Conservation (phyloP, 2,888 invertebrate genomes). For the Coecobrya sp. region DNA sequence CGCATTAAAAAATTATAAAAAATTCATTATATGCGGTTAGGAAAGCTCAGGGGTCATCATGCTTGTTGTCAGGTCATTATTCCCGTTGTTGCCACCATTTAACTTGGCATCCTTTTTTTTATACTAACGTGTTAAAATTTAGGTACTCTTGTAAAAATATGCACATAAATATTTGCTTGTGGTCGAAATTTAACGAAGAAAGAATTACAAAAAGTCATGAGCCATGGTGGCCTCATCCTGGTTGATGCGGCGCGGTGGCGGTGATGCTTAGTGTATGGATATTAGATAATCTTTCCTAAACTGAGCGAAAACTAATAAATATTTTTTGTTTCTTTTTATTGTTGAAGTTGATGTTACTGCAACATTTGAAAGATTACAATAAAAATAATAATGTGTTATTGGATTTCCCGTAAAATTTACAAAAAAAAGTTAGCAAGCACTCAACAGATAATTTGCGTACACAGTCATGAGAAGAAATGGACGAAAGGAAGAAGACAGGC, state of each 20-base stretch:
- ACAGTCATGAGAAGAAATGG: not conserved
- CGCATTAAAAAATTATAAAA: slow-evolving; percentile 38
- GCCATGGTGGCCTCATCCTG: slow-evolving; percentile 69
- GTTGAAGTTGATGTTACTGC: slow-evolving; percentile 29
- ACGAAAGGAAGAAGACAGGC: slow-evolving; percentile 6
- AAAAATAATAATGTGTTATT: not conserved
- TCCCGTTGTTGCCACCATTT: slow-evolving; percentile 56
- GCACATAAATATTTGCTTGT: slow-evolving; percentile 53
- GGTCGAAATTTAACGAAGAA: slow-evolving; percentile 48
- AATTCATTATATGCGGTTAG: not conserved
- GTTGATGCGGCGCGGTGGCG: not conserved
- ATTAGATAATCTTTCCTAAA: not conserved
- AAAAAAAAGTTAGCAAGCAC: slow-evolving; percentile 9
- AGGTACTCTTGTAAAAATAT: slow-evolving; percentile 41
- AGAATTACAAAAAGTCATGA: slow-evolving; percentile 53
- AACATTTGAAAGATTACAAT: slow-evolving; percentile 8
- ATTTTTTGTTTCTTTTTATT: slow-evolving; percentile 21
- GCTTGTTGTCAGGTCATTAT: slow-evolving; percentile 70
- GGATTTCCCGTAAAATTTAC: slow-evolving; percentile 15
- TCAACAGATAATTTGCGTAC: slow-evolving; percentile 41
- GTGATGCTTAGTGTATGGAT: not conserved
- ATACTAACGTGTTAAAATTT: not conserved
- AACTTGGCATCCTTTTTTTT: slow-evolving; percentile 24
- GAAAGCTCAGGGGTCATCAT: slow-evolving; percentile 55
- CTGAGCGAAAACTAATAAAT: slow-evolving; percentile 36